These are phyloP conservation scores for Halcyon badia DNA, from an alignment of 2,797 vertebrate species.

Conservation along the genomic window DNA sequence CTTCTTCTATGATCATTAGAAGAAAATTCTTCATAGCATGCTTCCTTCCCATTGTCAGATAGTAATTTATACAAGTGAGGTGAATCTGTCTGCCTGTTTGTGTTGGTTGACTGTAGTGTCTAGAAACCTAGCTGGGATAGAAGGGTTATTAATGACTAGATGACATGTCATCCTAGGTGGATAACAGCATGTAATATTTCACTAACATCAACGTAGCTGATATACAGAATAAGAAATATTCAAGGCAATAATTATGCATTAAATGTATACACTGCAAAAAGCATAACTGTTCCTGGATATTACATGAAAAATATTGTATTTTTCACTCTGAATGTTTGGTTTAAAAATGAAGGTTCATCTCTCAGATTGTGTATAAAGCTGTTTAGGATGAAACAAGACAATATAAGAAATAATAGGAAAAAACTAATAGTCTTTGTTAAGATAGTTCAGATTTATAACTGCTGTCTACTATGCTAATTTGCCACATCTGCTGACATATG, in stretches of 20 bases:
- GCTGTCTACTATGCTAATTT: background rate
- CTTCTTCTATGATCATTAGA: background rate
- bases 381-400: background rate
- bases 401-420: background rate
- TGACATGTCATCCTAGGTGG: background rate
- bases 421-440: background rate
- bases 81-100: background rate
- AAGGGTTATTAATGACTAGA: rapidly evolving
- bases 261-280: background rate
- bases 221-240: background rate
- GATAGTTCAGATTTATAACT: constrained; percentile 35
- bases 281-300: background rate
- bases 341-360: background rate
- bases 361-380: background rate
- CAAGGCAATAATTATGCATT: background rate
- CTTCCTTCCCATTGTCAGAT: background rate
- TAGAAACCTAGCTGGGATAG: background rate
- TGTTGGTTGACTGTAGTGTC: background rate
- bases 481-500: background rate
- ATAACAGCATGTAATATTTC: background rate
- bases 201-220: background rate
- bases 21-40: background rate
- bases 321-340: background rate
- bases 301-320: background rate
- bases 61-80: background rate